Evolutionary conservation across 2,888 invertebrate species (phyloP).

Genomic region (Volucella inanis): DNA sequence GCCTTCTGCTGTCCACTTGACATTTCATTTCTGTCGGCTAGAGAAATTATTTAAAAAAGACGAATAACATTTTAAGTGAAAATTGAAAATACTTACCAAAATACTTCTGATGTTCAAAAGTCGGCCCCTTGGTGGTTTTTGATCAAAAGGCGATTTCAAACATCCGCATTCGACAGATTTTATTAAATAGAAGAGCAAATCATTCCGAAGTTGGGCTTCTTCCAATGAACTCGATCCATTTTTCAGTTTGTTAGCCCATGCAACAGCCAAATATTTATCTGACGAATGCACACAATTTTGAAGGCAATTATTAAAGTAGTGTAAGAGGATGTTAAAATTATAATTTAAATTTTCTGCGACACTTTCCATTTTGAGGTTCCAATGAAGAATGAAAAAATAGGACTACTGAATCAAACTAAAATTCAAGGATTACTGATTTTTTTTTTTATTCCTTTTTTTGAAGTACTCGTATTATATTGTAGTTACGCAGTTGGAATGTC

Average conservation of each 20-base stretch:
- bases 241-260: slow-evolving; percentile 84
- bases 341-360: slow-evolving; percentile 83
- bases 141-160: slow-evolving; percentile 83
- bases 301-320: slow-evolving; percentile 83
- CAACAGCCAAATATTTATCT: slow-evolving; percentile 83
- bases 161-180: slow-evolving; percentile 83
- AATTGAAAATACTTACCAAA: slow-evolving; percentile 79
- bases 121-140: slow-evolving; percentile 83
- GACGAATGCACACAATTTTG: slow-evolving; percentile 79
- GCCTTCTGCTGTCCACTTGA: neutral
- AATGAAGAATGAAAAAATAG: neutral
- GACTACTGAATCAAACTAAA: neutral
- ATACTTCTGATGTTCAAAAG: slow-evolving; percentile 83
- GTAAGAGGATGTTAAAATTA: slow-evolving; percentile 84
- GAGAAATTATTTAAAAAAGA: neutral
- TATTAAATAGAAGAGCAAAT: slow-evolving; percentile 84
- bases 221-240: slow-evolving; percentile 83
- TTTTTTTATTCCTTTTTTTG: too few relatives aligned
- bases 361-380: slow-evolving; percentile 81
- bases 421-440: too few relatives aligned
- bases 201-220: slow-evolving; percentile 84
- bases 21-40: slow-evolving; percentile 45
- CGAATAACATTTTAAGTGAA: neutral
- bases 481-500: too few relatives aligned
- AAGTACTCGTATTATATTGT: too few relatives aligned